Base-by-base conservation (phyloP, 1,140 invertebrate genomes). In the Subanguina moxae region DNA sequence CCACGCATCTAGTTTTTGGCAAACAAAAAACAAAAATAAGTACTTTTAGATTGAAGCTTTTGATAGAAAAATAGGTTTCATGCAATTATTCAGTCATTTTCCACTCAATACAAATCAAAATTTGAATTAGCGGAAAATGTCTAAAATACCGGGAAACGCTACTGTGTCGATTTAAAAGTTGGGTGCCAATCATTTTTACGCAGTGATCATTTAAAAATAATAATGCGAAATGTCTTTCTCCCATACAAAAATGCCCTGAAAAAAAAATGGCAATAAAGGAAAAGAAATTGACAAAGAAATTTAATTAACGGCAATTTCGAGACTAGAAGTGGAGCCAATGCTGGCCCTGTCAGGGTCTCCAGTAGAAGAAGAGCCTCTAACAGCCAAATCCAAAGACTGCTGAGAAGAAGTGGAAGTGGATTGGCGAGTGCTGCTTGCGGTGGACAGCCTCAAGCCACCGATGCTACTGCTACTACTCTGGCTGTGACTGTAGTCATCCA, bases 261-360 rank as follows among this genome's bases (percentile, higher is more conserved):
- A 59, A 27, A 64, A 38, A 64, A 57, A 61, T 64, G 62, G 23
- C 17, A n/a, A 61, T 38, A 38, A n/a, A 45, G n/a, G 46, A 61
- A n/a, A 7, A 45, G 17, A 21, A 52, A 52, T 15, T 7, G 63
- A 64, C n/a, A 38, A 38, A 38, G 3, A 11, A 64, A 3, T 56
- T 66, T 25, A 68, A 15, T 70, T 21, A 28, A 70, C 68, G 9
- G 71, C 32, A 28, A 70, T 70, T 38, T 70, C 68, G 9, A 70
- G 21, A 43, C 69, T 73, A n/a, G 68, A 70, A 21, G 43, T 73
- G 28, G 71, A 74, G 61, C 28, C 23, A 17, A 66, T 21, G 11
- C 64, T 68, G 9, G 27, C 65, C n/a, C 63, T 65, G 13, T 66
- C 65, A 25, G 65, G 65, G 32, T 66, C 65, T 45, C 58, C 48